Evolutionary conservation across 2,888 invertebrate genomes (phyloP), one percentile per base, ranked within the genome.

Genomic region (Globia sparganii): DNA sequence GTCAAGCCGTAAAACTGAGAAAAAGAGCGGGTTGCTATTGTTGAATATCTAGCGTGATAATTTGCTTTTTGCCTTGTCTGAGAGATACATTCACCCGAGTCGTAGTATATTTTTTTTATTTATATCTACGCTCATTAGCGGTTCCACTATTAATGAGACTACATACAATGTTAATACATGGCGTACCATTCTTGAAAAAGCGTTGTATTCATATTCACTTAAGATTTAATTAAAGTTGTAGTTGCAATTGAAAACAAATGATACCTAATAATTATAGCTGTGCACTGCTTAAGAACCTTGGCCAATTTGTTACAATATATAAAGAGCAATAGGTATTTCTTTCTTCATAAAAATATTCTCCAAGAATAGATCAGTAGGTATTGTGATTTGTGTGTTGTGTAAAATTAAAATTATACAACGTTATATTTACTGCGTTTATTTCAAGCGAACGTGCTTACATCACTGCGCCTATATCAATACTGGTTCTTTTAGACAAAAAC

Each of bases 301-400:
- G 18, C 4, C 0, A 28, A 11, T 56, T 46, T 43, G 11, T n/a
- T 34, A 13, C 2, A 18, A 37, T 59, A 25, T 18, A n/a, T 40
- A 53, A 37, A 34, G 31, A 28, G 3, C 4, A 46, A 21, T 28
- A 28, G 5, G 9, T 49, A 28, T 62, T 61, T 58, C 34, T 31
- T 34, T 75, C 28, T 28, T 37, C 72, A 49, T 31, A 31, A 21
- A 31, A 21, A 64, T n/a, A 59, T 40, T 28, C 25, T 25, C 25
- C 21, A 28, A n/a, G 64, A 58, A 46, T 37, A 58, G 25, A 75
- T 74, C 65, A 46, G 31, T 59, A 49, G 8, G 28, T 31, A 49
- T 8, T 49, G 49, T 49, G 49, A 49, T 21, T 49, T 49, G 6
- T 49, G 21, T 49, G 49, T 21, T 21, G 49, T 49, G 49, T n/a